These are phyloP conservation scores for Ophion slaviceki DNA, from an alignment of 2,888 invertebrate genomes.

Conservation along the genomic window DNA sequence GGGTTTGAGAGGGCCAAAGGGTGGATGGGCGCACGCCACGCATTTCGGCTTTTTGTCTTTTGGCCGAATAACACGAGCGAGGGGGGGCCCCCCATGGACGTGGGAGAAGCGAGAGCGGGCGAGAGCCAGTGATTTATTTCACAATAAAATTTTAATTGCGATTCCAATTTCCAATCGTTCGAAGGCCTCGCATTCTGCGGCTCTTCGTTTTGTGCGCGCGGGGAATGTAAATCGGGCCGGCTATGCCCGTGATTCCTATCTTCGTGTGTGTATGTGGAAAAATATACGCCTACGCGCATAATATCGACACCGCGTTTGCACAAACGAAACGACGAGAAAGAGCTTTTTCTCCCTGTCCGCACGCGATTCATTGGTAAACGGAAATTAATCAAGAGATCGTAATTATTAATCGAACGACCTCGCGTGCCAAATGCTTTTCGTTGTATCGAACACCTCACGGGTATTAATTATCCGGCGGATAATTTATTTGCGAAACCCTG, in stretches of 20 bases:
- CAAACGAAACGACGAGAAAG: background rate
- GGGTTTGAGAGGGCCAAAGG: background rate
- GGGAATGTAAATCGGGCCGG: conserved; percentile 58
- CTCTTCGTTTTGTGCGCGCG: conserved; percentile 34
- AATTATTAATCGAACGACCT: conserved; percentile 40
- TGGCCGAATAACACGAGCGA: conserved; percentile 35
- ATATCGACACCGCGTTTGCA: background rate
- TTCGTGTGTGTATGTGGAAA: background rate
- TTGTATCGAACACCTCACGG: conserved; percentile 17
- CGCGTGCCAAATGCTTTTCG: conserved; percentile 39
- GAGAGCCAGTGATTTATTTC: conserved; percentile 60
- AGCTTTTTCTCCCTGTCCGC: conserved; percentile 1
- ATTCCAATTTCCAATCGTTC: conserved; percentile 63
- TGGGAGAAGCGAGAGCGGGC: background rate
- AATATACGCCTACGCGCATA: background rate
- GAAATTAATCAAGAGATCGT: conserved; percentile 34
- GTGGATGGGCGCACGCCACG: conserved; percentile 10
- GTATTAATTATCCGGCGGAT: conserved; percentile 32
- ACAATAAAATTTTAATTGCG: conserved; percentile 67
- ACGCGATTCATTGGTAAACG: conserved; percentile 23
- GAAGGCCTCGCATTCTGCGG: conserved; percentile 50
- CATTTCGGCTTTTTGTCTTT: conserved; percentile 59
- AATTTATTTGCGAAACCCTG: background rate
- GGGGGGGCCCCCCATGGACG: conserved; percentile 1
- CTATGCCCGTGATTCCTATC: conserved; percentile 44